Evolutionary conservation across 2,888 invertebrate genomes (phyloP).

Genomic region (Caprella mutica): DNA sequence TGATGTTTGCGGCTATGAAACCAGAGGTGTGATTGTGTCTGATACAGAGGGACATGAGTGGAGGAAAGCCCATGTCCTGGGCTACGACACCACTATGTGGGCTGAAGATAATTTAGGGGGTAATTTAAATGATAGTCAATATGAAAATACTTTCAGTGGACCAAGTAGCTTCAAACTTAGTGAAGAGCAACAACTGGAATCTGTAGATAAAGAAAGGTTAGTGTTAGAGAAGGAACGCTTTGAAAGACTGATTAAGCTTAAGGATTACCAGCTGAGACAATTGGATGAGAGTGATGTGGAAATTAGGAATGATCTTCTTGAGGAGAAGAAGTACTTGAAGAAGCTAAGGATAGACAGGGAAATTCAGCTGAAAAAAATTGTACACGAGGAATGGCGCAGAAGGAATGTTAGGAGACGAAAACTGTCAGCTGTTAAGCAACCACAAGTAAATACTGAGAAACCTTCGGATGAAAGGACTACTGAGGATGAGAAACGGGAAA

Average conservation of each 20-base stretch:
- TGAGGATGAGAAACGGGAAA: not conserved
- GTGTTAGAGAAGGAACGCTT: not conserved
- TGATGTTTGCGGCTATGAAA: too few relatives aligned
- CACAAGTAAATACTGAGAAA: conserved; percentile 12
- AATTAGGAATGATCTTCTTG: not conserved
- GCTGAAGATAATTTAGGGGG: too few relatives aligned
- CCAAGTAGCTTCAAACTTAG: too few relatives aligned
- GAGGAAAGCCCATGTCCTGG: not conserved
- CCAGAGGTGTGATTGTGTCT: not conserved
- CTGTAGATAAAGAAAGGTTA: too few relatives aligned
- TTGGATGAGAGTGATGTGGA: not conserved
- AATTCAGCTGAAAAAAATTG: not conserved
- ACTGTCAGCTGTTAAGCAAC: too few relatives aligned
- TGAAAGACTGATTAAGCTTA: not conserved
- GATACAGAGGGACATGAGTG: not conserved
- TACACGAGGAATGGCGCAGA: conserved; percentile 5
- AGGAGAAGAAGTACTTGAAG: not conserved
- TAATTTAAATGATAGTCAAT: too few relatives aligned
- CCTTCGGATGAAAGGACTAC: not conserved
- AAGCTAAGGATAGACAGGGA: conserved; percentile 1
- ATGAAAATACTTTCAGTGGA: too few relatives aligned
- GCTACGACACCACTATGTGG: conserved; percentile 4
- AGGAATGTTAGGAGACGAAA: not conserved
- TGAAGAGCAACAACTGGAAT: too few relatives aligned
- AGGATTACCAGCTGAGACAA: conserved; percentile 1